Conservation (phyloP, 2,888 invertebrate genomes). For the Mesoligia furuncula region DNA sequence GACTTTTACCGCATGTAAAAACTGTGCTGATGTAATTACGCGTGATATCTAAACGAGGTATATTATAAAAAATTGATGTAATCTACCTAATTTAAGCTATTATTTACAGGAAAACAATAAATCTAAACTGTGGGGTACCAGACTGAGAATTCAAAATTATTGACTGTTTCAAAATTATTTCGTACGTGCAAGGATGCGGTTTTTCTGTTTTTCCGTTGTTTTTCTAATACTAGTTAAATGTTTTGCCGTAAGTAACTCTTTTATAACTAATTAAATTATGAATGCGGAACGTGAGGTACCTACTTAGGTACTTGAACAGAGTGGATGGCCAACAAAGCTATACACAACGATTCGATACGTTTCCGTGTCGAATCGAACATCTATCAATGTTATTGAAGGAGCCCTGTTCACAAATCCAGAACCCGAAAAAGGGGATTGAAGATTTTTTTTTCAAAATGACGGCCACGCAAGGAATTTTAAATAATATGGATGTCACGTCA, state of each 20-base stretch:
- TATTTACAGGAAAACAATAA: conserved; percentile 11
- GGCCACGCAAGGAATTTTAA: no score
- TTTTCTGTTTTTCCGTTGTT: not conserved
- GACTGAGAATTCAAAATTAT: not conserved
- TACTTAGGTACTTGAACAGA: not conserved
- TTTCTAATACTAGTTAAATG: not conserved
- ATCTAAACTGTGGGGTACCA: not conserved
- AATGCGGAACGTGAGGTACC: not conserved
- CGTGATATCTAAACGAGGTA: not conserved
- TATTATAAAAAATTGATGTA: not conserved
- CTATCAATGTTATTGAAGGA: no score
- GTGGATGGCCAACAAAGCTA: not conserved
- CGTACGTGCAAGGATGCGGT: not conserved
- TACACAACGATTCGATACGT: not conserved
- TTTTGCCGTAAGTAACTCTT: conserved; percentile 26
- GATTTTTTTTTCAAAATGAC: no score
- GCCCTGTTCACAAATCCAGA: no score
- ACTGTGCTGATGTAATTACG: not conserved
- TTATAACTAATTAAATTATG: not conserved
- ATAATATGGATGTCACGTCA: no score
- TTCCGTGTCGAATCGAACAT: no score
- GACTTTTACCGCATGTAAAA: not conserved
- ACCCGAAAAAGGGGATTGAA: no score
- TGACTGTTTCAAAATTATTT: not conserved
- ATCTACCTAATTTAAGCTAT: not conserved